Percentiles rank a stretch among this genome's conserved stretches.
Evolutionary conservation across 2,113 vertebrate species (phyloP).

Genomic region (Aptenodytes patagonicus): DNA sequence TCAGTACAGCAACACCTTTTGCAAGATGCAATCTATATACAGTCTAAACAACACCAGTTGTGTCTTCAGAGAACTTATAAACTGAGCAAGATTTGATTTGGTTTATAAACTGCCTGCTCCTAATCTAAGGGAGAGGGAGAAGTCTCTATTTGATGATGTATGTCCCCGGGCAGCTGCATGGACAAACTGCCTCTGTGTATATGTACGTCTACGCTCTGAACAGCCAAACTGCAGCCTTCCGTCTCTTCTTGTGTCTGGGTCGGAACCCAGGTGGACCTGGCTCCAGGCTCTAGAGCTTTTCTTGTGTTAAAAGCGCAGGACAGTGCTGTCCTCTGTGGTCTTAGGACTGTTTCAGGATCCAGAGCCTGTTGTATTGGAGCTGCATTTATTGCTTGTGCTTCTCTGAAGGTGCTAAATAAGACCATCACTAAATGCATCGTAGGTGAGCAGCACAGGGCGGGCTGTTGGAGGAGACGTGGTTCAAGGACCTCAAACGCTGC

Average conservation of each 20-base stretch:
- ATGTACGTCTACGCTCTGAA: accelerated
- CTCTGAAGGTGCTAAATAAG: neutral
- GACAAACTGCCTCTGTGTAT: neutral
- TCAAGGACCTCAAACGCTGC: neutral
- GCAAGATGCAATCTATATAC: too few species aligned
- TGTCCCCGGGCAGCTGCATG: neutral
- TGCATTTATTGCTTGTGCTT: neutral
- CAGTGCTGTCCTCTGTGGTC: neutral
- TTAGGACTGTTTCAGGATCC: neutral
- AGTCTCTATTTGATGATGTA: neutral
- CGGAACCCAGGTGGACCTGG: neutral
- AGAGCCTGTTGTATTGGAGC: neutral
- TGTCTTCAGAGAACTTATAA: neutral
- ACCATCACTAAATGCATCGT: neutral
- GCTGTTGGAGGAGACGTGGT: neutral
- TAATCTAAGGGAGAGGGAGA: neutral
- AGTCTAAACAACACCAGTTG: neutral
- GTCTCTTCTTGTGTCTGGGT: neutral
- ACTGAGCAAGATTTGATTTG: neutral
- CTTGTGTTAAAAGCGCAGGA: neutral
- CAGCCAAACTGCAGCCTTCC: neutral
- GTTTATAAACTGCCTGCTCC: neutral
- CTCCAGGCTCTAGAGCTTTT: neutral
- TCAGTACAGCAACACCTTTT: neutral
- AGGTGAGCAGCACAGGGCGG: neutral